Base-by-base conservation (phyloP, 2,797 vertebrate species). In the Chloroceryle amazona region DNA sequence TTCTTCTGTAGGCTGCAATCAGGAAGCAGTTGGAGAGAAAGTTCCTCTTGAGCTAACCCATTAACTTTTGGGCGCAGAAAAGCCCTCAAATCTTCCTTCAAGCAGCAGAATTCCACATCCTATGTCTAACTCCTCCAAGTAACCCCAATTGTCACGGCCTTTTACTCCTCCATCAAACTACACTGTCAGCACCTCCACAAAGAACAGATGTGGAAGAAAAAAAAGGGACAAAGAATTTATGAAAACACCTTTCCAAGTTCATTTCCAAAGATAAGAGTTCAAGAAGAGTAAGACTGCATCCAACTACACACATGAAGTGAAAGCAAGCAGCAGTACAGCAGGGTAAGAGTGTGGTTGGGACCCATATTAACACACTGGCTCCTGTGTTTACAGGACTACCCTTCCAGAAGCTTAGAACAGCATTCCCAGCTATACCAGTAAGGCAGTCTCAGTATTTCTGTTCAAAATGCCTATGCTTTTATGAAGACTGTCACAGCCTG, bases 251-350 rank as follows among this genome's bases (percentile, higher is more conserved):
- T 78, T 58, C 68, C 49, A 65, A 63, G 49, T 20, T 62, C 71
- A 83, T 39, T 31, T 65, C 57, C 72, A 79, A 81, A 31, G 41
- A 17, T 2, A 52, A 19, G 5, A 78, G 29, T 3, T 11, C 0
- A 1, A 75, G 41, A 86, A 71, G 35, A 73, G 26, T 13, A 75
- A 68, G 55, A 33, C 47, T 2, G 2, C 1, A 18, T 1, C 4
- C 13, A 20, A 61, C 31, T 1, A 23, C 29, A 39, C 6, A 25
- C 2, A 11, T 0, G 9, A 68, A 55, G 23, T 1, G 1, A 54
- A 20, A 44, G 60, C 23, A 66, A 72, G 76, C 35, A 67, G 63
- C 78, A 80, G 55, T 4, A 57, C 47, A 14, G 9, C 0, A 4
- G 47, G 13, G 33, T 41, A 63, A 20, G 1, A 6, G 3, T 5